These are phyloP conservation scores for Coreoperca whiteheadi DNA, from an alignment of 2,113 vertebrate species.

Conservation along the genomic window DNA sequence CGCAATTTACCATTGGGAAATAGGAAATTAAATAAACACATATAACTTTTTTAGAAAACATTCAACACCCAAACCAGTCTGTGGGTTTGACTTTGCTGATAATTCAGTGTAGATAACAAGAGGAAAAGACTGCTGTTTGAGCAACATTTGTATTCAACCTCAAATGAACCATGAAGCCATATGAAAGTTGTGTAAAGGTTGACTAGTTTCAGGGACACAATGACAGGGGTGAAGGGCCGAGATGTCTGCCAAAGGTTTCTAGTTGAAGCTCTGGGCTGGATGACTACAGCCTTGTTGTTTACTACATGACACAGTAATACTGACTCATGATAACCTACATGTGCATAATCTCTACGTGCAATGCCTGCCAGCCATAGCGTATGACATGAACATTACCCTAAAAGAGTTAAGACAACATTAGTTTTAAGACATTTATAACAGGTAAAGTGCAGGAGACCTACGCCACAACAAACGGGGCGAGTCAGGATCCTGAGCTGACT, in stretches of 20 bases:
- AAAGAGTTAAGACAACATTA: background rate
- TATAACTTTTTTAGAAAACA: background rate
- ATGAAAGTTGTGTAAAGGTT: conserved; percentile 46
- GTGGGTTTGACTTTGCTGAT: background rate
- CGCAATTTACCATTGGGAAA: background rate
- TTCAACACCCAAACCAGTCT: background rate
- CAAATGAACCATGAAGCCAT: background rate
- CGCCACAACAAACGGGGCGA: conserved; percentile 36
- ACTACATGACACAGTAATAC: conserved; percentile 16
- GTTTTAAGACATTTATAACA: background rate
- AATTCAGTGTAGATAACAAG: background rate
- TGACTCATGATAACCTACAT: background rate
- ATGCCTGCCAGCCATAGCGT: background rate
- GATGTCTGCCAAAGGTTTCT: conserved; percentile 49
- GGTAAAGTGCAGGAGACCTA: background rate
- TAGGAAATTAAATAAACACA: conserved; percentile 14
- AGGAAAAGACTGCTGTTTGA: background rate
- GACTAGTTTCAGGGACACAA: conserved; percentile 42
- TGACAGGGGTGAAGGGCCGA: conserved; percentile 58
- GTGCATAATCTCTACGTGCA: too few species aligned
- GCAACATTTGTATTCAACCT: conserved; percentile 11
- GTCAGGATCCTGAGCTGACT: conserved; percentile 7
- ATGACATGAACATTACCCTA: background rate
- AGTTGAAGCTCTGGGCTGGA: background rate
- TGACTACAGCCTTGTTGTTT: background rate